Conservation (phyloP, 2,888 invertebrate genomes). For the Agrotis puta region DNA sequence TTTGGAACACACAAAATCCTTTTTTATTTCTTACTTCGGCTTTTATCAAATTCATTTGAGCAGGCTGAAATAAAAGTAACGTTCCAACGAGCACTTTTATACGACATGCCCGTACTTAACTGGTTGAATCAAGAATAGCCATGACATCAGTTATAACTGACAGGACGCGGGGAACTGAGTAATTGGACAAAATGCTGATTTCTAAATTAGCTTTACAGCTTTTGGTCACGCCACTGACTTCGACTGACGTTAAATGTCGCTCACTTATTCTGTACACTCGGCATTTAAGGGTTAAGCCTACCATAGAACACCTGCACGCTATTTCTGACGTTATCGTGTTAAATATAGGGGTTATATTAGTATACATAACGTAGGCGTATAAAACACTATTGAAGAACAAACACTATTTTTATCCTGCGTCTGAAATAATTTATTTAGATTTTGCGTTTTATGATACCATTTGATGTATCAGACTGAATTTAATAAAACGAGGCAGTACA, state of each 20-base stretch:
- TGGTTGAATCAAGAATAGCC: conserved; percentile 50
- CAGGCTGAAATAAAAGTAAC: conserved; percentile 30
- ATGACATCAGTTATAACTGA: conserved; percentile 64
- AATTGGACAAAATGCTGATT: conserved; percentile 69
- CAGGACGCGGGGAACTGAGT: conserved; percentile 67
- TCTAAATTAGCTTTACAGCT: conserved; percentile 68
- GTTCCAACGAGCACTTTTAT: conserved; percentile 24
- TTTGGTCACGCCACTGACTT: conserved; percentile 64
- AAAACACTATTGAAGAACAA: conserved; percentile 15
- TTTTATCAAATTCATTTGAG: conserved; percentile 40
- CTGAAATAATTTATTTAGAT: conserved; percentile 47
- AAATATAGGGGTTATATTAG: conserved; percentile 38
- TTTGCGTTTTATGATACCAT: conserved; percentile 34
- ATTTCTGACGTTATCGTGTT: conserved; percentile 33
- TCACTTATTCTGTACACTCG: conserved; percentile 50
- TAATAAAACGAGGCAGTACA: not conserved
- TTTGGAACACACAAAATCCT: conserved; percentile 25
- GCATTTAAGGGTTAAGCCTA: conserved; percentile 41
- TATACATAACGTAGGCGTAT: conserved; percentile 12
- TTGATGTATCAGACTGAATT: conserved; percentile 9
- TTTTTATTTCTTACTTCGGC: conserved; percentile 35
- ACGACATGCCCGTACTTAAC: conserved; percentile 28
- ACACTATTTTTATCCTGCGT: conserved; percentile 15
- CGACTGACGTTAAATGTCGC: conserved; percentile 55
- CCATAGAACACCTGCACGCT: conserved; percentile 31